These are phyloP conservation scores for Holothuria glaberrima DNA, from an alignment of 35 echinoderm and acorn worm genomes.

Conservation along the genomic window DNA sequence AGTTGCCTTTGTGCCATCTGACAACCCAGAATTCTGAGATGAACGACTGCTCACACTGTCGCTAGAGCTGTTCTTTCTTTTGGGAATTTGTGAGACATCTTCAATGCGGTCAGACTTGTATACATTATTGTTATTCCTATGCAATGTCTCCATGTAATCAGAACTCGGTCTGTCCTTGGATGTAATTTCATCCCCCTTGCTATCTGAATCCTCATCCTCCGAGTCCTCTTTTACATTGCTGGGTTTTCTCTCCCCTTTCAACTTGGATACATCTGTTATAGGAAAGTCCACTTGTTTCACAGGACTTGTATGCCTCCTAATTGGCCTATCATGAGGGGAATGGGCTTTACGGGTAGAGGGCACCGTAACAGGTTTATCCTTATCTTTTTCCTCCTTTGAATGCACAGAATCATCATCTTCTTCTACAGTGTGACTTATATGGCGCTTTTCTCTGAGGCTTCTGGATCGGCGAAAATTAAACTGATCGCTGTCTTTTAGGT, in stretches of 20 bases:
- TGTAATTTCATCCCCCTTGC: not conserved
- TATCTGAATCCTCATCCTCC: not conserved
- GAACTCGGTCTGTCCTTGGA: not conserved
- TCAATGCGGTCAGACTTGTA: conserved; percentile 54
- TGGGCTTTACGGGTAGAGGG: conserved; percentile 1
- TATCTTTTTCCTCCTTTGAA: conserved; percentile 35
- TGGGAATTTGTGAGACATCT: conserved; percentile 25
- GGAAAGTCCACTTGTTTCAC: conserved; percentile 44
- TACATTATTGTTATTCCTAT: conserved; percentile 97
- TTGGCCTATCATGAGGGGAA: not conserved
- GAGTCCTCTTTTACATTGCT: conserved; percentile 16
- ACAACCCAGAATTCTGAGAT: conserved; percentile 20
- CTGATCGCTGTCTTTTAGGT: conserved; percentile 49
- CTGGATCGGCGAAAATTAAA: conserved; percentile 42
- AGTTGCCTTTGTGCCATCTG: conserved; percentile 10
- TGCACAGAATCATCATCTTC: conserved; percentile 13
- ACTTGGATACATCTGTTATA: conserved; percentile 17
- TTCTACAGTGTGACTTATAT: not conserved
- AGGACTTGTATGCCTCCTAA: conserved; percentile 48
- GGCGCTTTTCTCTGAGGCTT: conserved; percentile 53
- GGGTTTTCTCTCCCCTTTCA: not conserved
- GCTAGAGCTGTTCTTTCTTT: conserved; percentile 14
- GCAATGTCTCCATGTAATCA: conserved; percentile 55
- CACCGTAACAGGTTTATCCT: not conserved
- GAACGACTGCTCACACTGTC: conserved; percentile 49